Conservation (phyloP, 2,888 invertebrate species). For the Griposia aprilina region DNA sequence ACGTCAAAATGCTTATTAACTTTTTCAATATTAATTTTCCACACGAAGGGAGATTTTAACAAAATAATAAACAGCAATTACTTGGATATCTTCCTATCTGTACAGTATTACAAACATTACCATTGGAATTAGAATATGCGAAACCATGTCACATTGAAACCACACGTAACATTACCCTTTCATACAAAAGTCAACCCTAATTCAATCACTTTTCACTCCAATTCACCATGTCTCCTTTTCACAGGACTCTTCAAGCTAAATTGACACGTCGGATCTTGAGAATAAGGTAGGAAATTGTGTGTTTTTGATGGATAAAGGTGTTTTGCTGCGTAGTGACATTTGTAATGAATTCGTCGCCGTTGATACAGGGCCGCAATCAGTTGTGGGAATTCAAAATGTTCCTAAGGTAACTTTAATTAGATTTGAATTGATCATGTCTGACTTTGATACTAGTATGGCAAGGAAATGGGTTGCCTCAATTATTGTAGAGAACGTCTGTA, state of each 20-base stretch:
- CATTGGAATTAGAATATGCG: conserved; percentile 65
- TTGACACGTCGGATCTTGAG: conserved; percentile 29
- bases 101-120: conserved; percentile 60
- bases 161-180: conserved; percentile 45
- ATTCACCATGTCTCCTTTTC: conserved; percentile 45
- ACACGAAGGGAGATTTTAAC: conserved; percentile 51
- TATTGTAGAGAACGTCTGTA: not conserved
- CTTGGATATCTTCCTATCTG: conserved; percentile 42
- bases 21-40: conserved; percentile 64
- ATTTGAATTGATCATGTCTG: conserved; percentile 44
- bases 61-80: conserved; percentile 69
- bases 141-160: conserved; percentile 55
- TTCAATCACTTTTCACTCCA: conserved; percentile 34
- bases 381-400: conserved; percentile 57
- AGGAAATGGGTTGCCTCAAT: not conserved
- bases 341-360: conserved; percentile 70
- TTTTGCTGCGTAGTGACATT: conserved; percentile 67
- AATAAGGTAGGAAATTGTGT: conserved; percentile 58
- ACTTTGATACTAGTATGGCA: conserved; percentile 14
- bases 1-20: conserved; percentile 49
- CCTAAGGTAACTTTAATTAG: conserved; percentile 52
- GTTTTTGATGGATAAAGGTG: conserved; percentile 52
- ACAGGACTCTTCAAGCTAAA: conserved; percentile 30
- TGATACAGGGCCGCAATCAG: conserved; percentile 67
- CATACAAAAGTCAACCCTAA: conserved; percentile 59